Evolutionary conservation across 1,140 invertebrate genomes (phyloP).

Genomic region (Diorhabda carinulata): DNA sequence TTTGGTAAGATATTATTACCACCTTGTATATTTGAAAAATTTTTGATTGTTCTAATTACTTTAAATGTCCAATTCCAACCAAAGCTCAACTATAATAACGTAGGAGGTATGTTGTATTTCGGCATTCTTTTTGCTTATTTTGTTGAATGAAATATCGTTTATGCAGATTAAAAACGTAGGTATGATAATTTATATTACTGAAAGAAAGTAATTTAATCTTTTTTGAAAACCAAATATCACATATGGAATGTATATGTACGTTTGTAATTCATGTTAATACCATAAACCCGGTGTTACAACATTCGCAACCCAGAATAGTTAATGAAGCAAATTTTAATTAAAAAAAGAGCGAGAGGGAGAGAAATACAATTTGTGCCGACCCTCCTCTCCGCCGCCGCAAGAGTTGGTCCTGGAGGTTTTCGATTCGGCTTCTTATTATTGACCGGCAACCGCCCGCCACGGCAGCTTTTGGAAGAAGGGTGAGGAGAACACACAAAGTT

Average conservation of each 20-base stretch:
- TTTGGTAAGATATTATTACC: too few relatives aligned
- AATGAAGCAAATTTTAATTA: constrained; percentile 33
- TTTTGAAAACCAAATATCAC: not conserved
- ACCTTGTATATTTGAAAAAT: too few relatives aligned
- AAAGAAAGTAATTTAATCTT: too few relatives aligned
- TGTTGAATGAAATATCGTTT: too few relatives aligned
- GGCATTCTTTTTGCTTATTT: too few relatives aligned
- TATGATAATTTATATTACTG: too few relatives aligned
- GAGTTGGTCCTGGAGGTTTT: constrained; percentile 19
- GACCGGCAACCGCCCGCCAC: constrained; percentile 19
- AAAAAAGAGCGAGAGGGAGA: constrained; percentile 19
- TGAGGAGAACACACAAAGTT: constrained; percentile 17
- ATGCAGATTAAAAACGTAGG: too few relatives aligned
- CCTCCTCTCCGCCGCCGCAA: constrained; percentile 5
- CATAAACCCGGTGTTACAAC: constrained; percentile 12
- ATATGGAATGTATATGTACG: not conserved
- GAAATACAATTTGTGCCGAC: constrained; percentile 8
- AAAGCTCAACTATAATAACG: too few relatives aligned
- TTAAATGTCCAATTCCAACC: too few relatives aligned
- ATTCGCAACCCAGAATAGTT: constrained; percentile 27
- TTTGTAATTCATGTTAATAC: not conserved
- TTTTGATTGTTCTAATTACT: too few relatives aligned
- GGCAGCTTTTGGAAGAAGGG: constrained; percentile 3
- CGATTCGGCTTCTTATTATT: constrained; percentile 21
- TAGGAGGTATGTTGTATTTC: too few relatives aligned